Conservation (phyloP, 2,797 vertebrate genomes). For the Pseudopleuronectes americanus region DNA sequence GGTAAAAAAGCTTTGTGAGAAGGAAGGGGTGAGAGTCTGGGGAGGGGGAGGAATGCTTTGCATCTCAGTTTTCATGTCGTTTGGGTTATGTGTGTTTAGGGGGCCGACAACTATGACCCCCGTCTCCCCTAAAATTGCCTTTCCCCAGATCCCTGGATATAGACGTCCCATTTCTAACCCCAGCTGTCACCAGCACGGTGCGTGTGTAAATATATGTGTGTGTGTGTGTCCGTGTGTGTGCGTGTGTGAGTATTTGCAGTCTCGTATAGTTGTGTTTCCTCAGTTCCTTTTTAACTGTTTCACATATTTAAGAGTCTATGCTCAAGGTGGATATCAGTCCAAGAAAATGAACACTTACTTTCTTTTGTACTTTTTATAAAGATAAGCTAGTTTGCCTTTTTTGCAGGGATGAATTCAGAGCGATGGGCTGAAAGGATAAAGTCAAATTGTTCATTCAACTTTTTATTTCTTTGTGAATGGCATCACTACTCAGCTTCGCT, state of each 20-base stretch:
- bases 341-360: background rate
- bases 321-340: slow-evolving; percentile 43
- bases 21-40: slow-evolving; percentile 23
- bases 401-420: background rate
- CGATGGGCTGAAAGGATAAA: background rate
- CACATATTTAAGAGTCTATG: slow-evolving; percentile 22
- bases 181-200: slow-evolving; percentile 77
- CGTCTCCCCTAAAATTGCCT: slow-evolving; percentile 55
- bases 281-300: slow-evolving; percentile 27
- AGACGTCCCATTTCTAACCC: slow-evolving; percentile 64
- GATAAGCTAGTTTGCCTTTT: background rate
- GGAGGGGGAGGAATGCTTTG: slow-evolving; percentile 55
- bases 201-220: slow-evolving; percentile 11
- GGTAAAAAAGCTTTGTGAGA: slow-evolving; percentile 44
- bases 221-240: slow-evolving; percentile 18
- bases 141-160: slow-evolving; percentile 75
- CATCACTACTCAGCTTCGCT: no score
- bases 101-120: slow-evolving; percentile 63
- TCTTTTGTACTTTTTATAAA: no score
- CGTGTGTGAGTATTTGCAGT: background rate
- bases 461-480: no score
- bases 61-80: slow-evolving; percentile 76
- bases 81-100: slow-evolving; percentile 66
- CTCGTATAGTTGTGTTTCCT: slow-evolving; percentile 17
- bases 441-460: no score